phyloP scores from a whole-genome alignment of 23 tunicate genomes.

The Phallusia fumigata region DNA sequence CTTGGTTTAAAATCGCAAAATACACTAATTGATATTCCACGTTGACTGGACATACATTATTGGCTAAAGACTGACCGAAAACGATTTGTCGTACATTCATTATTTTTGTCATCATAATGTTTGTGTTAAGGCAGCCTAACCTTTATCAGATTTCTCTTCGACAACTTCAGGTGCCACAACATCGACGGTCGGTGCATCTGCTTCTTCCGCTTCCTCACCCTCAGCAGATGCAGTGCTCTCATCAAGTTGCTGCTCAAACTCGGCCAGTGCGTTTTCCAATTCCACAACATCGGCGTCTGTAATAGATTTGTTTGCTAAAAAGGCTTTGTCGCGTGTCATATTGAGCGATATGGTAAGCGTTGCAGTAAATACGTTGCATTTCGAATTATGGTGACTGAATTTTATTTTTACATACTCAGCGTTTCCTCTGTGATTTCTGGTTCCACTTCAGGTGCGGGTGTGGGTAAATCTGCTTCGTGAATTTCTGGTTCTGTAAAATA shows the following conservation, averaged over 20 bases:
- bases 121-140: not conserved
- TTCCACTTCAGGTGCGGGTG: not conserved
- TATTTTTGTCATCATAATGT: too few relatives aligned
- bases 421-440: not conserved
- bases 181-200: not conserved
- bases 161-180: not conserved
- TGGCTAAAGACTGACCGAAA: too few relatives aligned
- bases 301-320: not conserved
- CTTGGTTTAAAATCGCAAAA: too few relatives aligned
- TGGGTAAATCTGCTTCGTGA: not conserved
- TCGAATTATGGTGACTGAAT: not conserved
- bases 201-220: not conserved
- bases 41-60: too few relatives aligned
- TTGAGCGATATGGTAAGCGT: too few relatives aligned
- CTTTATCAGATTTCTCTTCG: not conserved
- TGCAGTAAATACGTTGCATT: too few relatives aligned
- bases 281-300: not conserved
- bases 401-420: not conserved
- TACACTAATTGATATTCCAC: too few relatives aligned
- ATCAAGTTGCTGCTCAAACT: slow-evolving; percentile 3
- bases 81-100: too few relatives aligned
- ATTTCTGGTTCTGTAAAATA: too few relatives aligned
- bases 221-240: not conserved
- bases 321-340: too few relatives aligned
- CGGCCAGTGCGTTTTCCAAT: not conserved